These are phyloP conservation scores for Drosophila ficusphila DNA, from an alignment of 1,140 invertebrate species.

Conservation along the genomic window DNA sequence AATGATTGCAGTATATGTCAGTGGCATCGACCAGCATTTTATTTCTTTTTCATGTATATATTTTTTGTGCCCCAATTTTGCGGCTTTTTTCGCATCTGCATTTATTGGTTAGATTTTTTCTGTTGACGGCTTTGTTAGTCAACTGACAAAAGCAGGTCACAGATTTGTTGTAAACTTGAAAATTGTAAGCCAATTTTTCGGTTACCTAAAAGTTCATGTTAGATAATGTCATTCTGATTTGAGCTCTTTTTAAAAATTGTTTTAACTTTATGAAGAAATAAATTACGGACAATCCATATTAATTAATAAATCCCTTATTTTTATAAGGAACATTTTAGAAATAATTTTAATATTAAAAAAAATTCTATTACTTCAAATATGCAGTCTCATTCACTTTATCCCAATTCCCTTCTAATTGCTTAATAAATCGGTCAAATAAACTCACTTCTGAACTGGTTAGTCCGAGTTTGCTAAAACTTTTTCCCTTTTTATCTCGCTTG, in stretches of 20 bases:
- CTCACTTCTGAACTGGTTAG: conserved; percentile 10
- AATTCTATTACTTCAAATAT: conserved; percentile 3
- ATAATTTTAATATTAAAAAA: too few relatives aligned
- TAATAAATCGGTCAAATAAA: conserved; percentile 19
- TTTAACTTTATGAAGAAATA: rapidly evolving
- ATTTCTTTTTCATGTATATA: conserved; percentile 7
- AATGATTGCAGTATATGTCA: conserved; percentile 36
- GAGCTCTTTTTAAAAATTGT: not conserved
- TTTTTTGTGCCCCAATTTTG: conserved; percentile 18
- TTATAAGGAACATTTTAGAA: too few relatives aligned
- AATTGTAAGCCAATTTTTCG: not conserved
- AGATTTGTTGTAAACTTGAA: not conserved
- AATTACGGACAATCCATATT: too few relatives aligned
- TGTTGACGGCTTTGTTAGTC: not conserved
- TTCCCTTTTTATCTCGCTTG: not conserved
- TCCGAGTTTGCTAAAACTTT: not conserved
- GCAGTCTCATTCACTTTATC: not conserved
- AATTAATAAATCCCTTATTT: too few relatives aligned
- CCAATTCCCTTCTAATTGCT: conserved; percentile 13
- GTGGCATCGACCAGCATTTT: conserved; percentile 35
- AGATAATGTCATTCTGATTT: not conserved
- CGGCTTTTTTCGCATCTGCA: conserved; percentile 4
- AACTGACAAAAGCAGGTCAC: conserved; percentile 15
- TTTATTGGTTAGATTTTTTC: conserved; percentile 8
- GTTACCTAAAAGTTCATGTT: not conserved